Evolutionary conservation across 2,888 invertebrate species (phyloP), one percentile per base, ranked within the genome.

Genomic region (Congeria kusceri): DNA sequence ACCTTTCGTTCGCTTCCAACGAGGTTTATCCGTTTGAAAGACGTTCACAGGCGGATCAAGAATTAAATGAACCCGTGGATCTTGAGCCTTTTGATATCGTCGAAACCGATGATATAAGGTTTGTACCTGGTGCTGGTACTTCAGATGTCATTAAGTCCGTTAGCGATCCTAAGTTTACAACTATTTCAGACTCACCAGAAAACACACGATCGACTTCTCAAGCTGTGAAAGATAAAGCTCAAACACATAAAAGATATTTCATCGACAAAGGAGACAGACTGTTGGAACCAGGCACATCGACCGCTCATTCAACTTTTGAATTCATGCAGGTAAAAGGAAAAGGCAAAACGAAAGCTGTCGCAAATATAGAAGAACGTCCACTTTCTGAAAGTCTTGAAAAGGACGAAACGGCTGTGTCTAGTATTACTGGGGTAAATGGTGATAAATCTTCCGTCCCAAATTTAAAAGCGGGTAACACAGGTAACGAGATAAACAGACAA

Each of bases 31-130:
- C 83, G 47, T 83, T 83, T 64, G 83, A 83, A 23, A 49, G 66
- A 18, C 65, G 78, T 44, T 58, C 57, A 11, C 49, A 62, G 11
- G 75, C 67, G 20, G 83, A 83, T n/a, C 78, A 70, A 23, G 79
- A 79, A 27, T 28, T 71, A 7, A 59, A 65, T 28, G 83, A 83
- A 28, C 76, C 83, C 7, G 79, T 83, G n/a, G 83, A 83, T 29
- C 66, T 83, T 13, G 83, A 83, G 57, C 83, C 83, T 3, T 83
- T 83, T 67, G 83, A 83, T 67, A 83, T 83, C n/a, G 71, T 83
- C 28, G 83, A 83, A 44, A 83, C 83, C 0, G 83, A 83, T 57
- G 79, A 83, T 39, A 73, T 83, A 3, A 77, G 76, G 27, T 83
- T 79, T 58, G 68, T 79, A 15, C 69, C 83, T 32, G 83, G 83